phyloP scores from a whole-genome alignment of 2,797 vertebrate species.

The Phaenicophaeus curvirostris region DNA sequence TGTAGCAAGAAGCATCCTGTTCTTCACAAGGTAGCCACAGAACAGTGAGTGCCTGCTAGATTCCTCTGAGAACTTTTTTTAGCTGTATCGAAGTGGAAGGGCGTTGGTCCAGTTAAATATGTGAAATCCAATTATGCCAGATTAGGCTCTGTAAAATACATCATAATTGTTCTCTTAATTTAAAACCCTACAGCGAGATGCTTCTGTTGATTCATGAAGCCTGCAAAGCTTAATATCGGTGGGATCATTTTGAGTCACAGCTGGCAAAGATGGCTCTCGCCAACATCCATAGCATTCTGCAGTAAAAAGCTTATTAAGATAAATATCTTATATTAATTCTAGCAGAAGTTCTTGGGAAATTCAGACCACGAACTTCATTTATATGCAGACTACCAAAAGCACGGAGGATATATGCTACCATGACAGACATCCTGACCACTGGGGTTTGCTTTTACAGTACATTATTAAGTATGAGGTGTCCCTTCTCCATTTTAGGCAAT shows the following conservation, averaged over 20 bases:
- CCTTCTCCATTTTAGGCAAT: neutral
- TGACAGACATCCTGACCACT: neutral
- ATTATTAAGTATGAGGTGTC: fast-evolving
- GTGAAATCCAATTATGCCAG: slow-evolving; percentile 38
- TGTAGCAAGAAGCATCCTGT: neutral
- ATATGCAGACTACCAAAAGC: neutral
- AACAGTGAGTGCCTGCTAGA: neutral
- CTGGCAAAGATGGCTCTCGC: neutral
- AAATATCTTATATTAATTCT: neutral
- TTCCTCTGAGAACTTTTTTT: neutral
- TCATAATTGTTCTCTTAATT: slow-evolving; percentile 39
- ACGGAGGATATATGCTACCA: neutral
- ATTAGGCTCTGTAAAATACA: slow-evolving; percentile 52
- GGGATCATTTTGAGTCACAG: neutral
- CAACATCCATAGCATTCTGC: neutral
- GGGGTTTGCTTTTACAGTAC: neutral
- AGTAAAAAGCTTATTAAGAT: neutral
- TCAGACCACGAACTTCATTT: neutral
- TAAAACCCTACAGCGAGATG: slow-evolving; percentile 49
- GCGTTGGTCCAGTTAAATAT: slow-evolving; percentile 8
- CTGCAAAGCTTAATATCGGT: neutral
- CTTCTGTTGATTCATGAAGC: slow-evolving; percentile 25
- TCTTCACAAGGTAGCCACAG: neutral
- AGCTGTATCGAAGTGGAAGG: neutral
- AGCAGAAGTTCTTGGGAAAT: neutral